Conservation (phyloP, 2,113 vertebrate genomes). For the Spermophilus dauricus region DNA sequence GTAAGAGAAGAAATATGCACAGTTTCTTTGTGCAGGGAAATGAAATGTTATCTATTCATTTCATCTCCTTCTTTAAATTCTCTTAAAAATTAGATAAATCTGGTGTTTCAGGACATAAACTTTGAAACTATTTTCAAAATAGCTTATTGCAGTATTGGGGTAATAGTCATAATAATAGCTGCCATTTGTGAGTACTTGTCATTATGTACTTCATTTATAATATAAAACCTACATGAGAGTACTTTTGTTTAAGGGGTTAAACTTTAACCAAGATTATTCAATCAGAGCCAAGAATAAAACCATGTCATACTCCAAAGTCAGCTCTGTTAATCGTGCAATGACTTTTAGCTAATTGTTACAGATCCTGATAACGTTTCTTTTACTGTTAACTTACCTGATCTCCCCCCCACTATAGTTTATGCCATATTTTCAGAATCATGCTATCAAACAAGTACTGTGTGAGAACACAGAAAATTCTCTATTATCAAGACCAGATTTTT, state of each 20-base stretch:
- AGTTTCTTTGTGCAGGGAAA: slow-evolving; percentile 42
- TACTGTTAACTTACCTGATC: background rate
- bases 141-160: background rate
- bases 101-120: slow-evolving; percentile 46
- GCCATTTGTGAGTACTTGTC: background rate
- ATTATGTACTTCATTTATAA: background rate
- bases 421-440: background rate
- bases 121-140: slow-evolving; percentile 22
- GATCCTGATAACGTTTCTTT: background rate
- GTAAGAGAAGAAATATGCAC: slow-evolving; percentile 66
- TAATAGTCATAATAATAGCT: background rate
- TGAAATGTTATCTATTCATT: slow-evolving; percentile 62
- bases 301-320: background rate
- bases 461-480: background rate
- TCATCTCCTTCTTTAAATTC: slow-evolving; percentile 59
- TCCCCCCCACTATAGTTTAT: background rate
- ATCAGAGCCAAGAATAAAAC: background rate
- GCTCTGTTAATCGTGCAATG: background rate
- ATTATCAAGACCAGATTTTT: background rate
- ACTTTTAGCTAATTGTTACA: background rate
- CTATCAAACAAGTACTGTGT: background rate
- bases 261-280: background rate
- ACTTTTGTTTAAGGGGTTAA: slow-evolving; percentile 2
- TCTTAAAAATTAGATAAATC: slow-evolving; percentile 65
- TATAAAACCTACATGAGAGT: background rate